Conservation (phyloP, 2,113 vertebrate genomes). For the Tonatia bakeri region DNA sequence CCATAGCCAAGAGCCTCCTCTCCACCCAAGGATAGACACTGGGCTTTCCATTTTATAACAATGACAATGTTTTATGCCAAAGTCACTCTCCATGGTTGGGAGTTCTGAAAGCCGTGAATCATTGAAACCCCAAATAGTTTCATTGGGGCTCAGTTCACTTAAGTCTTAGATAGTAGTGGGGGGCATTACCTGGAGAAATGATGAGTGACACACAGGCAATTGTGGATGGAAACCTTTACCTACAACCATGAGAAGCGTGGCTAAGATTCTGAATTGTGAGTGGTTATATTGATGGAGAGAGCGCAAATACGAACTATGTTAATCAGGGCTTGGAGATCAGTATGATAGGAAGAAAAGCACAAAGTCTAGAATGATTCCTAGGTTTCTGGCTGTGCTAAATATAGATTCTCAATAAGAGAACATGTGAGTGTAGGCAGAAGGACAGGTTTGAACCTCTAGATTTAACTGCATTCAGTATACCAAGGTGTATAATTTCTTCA, state of each 20-base stretch:
- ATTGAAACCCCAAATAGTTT: not conserved
- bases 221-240: not conserved
- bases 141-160: not conserved
- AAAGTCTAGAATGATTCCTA: not conserved
- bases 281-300: not conserved
- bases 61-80: not conserved
- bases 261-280: not conserved
- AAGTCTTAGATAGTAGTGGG: not conserved
- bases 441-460: not conserved
- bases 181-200: not conserved
- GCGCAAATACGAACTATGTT: not conserved
- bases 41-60: not conserved
- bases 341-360: not conserved
- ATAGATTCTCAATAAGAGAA: not conserved
- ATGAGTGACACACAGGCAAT: not conserved
- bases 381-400: not conserved
- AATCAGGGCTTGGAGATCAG: not conserved
- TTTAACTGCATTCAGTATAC: not conserved
- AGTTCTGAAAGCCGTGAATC: not conserved
- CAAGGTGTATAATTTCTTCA: not conserved
- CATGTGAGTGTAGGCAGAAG: not conserved
- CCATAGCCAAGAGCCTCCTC: not conserved
- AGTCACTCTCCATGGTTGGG: not conserved
- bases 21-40: not conserved
- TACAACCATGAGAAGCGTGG: not conserved